Evolutionary conservation across 2,888 invertebrate species (phyloP).

Genomic region (Eurois occulta): DNA sequence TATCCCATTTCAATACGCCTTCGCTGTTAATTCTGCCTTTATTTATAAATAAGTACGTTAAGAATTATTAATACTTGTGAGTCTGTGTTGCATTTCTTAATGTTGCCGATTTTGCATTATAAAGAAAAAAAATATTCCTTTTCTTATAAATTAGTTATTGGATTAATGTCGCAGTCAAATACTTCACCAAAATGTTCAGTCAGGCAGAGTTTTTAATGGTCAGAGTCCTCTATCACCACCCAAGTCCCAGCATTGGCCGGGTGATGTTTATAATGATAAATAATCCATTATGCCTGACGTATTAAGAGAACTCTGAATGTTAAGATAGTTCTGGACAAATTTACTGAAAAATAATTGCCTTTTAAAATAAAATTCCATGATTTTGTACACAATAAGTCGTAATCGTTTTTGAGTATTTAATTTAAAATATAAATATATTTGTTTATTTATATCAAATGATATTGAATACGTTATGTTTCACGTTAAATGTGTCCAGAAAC

Average conservation of each 20-base stretch:
- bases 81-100: constrained; percentile 42
- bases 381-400: constrained; percentile 64
- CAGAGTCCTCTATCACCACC: constrained; percentile 31
- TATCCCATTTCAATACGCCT: constrained; percentile 21
- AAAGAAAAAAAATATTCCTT: neutral
- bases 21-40: neutral
- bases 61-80: neutral
- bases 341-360: constrained; percentile 59
- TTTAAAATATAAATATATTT: constrained; percentile 54
- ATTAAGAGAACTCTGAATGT: constrained; percentile 41
- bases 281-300: constrained; percentile 9
- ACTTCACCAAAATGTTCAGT: constrained; percentile 13
- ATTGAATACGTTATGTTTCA: constrained; percentile 54
- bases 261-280: constrained; percentile 11
- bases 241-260: constrained; percentile 13
- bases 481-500: constrained; percentile 64
- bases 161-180: constrained; percentile 1
- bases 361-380: constrained; percentile 35
- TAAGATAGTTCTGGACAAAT: constrained; percentile 65
- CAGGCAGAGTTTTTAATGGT: constrained; percentile 45
- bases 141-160: neutral
- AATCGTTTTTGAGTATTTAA: constrained; percentile 63
- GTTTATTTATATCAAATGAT: constrained; percentile 44
- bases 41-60: constrained; percentile 6
- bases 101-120: constrained; percentile 32